A percentile compares a stretch with the other conserved stretches of the same genome.
These are phyloP conservation scores for Pollachius pollachius DNA, from an alignment of 2,113 vertebrate genomes.

Conservation along the genomic window DNA sequence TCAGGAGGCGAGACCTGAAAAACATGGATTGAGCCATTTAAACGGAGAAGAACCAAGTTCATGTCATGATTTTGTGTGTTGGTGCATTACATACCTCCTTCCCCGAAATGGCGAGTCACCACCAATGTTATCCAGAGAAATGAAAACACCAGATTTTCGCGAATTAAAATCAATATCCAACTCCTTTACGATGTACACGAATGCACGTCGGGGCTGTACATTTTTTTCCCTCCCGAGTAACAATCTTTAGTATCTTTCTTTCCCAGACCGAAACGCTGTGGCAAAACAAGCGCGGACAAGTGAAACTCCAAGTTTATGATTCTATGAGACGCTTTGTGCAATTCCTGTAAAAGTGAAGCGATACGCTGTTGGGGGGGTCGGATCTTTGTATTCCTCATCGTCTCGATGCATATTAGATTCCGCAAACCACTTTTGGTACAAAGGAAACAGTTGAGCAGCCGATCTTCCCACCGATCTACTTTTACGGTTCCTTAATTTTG, in stretches of 20 bases:
- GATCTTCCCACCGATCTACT: constrained; percentile 70
- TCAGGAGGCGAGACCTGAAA: constrained; percentile 55
- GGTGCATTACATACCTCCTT: constrained; percentile 38
- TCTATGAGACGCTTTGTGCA: constrained; percentile 52
- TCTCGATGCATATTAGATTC: constrained; percentile 58
- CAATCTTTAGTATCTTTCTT: constrained; percentile 28
- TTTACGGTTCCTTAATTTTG: constrained; percentile 65
- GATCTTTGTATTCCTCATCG: constrained; percentile 42
- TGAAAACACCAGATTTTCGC: constrained; percentile 50
- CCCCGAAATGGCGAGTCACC: constrained; percentile 49
- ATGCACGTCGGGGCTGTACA: constrained; percentile 33
- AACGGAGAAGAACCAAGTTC: neutral
- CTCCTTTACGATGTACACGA: constrained; percentile 29
- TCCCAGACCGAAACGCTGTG: constrained; percentile 28
- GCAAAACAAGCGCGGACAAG: constrained; percentile 41
- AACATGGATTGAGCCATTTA: neutral
- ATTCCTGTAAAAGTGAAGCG: constrained; percentile 59
- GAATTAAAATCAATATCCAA: constrained; percentile 44
- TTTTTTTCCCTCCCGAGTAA: constrained; percentile 43
- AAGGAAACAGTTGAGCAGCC: constrained; percentile 55
- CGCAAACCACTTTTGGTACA: constrained; percentile 36
- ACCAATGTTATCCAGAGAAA: constrained; percentile 48
- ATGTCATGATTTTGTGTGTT: neutral
- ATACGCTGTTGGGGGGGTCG: constrained; percentile 45
- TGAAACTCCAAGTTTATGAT: constrained; percentile 62